Percentiles rank a stretch among this genome's conserved stretches.
Conservation (phyloP, 2,797 vertebrate genomes). For the Sarcoramphus papa region DNA sequence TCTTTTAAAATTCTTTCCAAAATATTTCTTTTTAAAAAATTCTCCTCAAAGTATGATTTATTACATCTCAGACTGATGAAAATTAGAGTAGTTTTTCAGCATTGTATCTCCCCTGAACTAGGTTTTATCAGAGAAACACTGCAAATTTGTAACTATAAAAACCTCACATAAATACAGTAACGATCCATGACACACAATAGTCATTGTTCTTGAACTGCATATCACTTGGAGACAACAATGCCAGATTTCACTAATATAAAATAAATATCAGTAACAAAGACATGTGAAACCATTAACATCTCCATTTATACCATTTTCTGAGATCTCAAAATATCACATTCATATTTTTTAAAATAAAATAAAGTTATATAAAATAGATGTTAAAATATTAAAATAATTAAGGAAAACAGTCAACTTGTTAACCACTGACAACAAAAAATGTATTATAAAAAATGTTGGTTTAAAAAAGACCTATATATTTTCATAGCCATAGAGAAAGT, state of each 20-base stretch:
- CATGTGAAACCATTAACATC: background rate
- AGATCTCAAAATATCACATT: background rate
- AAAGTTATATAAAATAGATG: background rate
- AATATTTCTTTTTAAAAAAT: background rate
- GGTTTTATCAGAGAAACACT: background rate
- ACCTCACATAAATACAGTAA: background rate
- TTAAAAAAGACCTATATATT: background rate
- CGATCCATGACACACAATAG: background rate
- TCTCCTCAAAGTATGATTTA: background rate
- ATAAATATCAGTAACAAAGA: background rate
- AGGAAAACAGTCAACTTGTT: background rate
- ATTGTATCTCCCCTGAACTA: background rate
- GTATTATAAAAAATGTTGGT: background rate
- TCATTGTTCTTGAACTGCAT: background rate
- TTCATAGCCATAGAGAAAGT: background rate
- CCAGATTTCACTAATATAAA: background rate
- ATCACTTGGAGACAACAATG: background rate
- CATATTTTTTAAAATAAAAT: background rate
- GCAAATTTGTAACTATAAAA: background rate
- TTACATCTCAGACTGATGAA: background rate
- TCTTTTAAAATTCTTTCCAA: background rate
- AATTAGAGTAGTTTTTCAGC: background rate
- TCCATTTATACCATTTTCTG: background rate
- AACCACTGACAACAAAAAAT: background rate
- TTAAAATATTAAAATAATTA: background rate